Conservation (phyloP, 2,113 vertebrate genomes). For the Elaphurus davidianus region DNA sequence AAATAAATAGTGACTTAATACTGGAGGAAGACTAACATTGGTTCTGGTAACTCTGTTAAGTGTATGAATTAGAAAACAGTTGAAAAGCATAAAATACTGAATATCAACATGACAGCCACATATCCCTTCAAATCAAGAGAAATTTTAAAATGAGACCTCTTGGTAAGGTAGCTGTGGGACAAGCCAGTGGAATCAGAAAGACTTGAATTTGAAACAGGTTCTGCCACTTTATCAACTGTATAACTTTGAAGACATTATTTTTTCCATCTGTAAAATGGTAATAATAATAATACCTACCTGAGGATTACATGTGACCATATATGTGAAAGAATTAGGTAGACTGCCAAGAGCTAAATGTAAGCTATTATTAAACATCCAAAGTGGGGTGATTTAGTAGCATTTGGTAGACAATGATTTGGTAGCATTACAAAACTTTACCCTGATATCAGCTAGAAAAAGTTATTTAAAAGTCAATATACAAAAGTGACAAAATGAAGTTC, state of each 20-base stretch:
- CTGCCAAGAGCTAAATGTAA: constrained; percentile 7
- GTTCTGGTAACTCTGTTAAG: not conserved
- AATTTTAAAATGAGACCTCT: not conserved
- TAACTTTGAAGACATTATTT: constrained; percentile 6
- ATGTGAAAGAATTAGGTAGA: constrained; percentile 35
- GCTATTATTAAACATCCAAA: constrained; percentile 23
- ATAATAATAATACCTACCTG: constrained; percentile 19
- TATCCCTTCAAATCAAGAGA: constrained; percentile 20
- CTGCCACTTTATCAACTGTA: not conserved
- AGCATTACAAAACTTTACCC: not conserved
- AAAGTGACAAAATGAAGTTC: constrained; percentile 23
- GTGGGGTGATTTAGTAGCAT: not conserved
- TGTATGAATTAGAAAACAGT: not conserved
- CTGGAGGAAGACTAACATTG: not conserved
- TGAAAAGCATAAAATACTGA: not conserved
- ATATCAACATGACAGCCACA: not conserved
- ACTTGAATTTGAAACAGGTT: constrained; percentile 14
- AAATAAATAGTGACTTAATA: not conserved
- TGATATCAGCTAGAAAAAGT: constrained; percentile 28
- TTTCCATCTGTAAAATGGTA: constrained; percentile 21
- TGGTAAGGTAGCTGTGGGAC: not conserved
- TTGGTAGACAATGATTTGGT: not conserved
- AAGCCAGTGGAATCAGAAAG: constrained; percentile 16
- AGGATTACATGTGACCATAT: constrained; percentile 17
- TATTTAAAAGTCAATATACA: constrained; percentile 15